Percentiles rank a stretch among this genome's conserved stretches.
phyloP scores from a whole-genome alignment of 2,888 invertebrate species.

The Ophion obscuratus region DNA sequence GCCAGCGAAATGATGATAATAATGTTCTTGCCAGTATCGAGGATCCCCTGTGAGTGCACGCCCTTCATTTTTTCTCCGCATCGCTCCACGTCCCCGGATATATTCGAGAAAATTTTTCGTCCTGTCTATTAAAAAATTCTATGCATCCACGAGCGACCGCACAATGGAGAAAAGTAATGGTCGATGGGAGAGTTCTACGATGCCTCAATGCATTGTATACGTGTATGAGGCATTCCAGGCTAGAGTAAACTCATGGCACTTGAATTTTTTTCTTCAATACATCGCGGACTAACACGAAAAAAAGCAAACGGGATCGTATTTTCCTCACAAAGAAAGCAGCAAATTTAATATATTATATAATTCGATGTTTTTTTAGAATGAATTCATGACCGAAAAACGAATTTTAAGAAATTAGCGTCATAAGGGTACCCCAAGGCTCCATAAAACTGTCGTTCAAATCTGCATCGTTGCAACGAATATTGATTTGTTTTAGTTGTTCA shows the following conservation, averaged over 20 bases:
- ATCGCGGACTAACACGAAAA: not conserved
- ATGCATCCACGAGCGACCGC: conserved; percentile 66
- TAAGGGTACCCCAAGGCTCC: no score
- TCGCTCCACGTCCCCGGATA: conserved; percentile 19
- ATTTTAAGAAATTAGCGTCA: no score
- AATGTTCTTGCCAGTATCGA: not conserved
- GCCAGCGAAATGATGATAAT: conserved; percentile 2
- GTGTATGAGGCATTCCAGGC: not conserved
- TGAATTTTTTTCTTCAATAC: not conserved
- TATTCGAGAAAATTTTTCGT: conserved; percentile 58
- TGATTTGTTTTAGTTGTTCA: no score
- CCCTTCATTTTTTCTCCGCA: not conserved
- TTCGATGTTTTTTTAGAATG: no score
- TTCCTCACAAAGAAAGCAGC: no score
- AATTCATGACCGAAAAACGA: no score
- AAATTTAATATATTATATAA: no score
- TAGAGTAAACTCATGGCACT: not conserved
- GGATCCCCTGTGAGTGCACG: not conserved
- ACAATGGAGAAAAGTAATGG: conserved; percentile 66
- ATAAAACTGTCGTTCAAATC: no score
- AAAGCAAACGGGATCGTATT: not conserved
- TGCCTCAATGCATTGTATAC: not conserved
- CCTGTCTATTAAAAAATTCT: conserved; percentile 68
- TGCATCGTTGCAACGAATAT: no score
- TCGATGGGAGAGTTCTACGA: conserved; percentile 51